Evolutionary conservation across 2,888 invertebrate genomes (phyloP).

Genomic region (Drosophila tanythrix): DNA sequence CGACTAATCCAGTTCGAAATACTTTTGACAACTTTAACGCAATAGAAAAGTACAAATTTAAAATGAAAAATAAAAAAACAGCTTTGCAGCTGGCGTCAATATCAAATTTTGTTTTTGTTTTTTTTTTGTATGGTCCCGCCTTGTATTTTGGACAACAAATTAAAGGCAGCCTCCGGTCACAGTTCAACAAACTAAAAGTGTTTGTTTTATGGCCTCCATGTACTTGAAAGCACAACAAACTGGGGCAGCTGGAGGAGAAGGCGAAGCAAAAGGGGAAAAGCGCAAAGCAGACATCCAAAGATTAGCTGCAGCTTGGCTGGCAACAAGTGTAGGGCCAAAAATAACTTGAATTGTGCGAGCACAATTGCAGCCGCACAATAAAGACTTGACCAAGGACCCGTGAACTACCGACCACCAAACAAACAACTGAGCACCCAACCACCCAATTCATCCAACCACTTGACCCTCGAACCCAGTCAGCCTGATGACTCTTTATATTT

Average conservation of each 20-base stretch:
- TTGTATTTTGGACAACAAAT: conserved; percentile 61
- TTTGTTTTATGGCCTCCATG: conserved; percentile 72
- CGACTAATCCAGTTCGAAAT: neutral
- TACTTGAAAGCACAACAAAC: conserved; percentile 26
- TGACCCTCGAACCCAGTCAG: conserved; percentile 7
- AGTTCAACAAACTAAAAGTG: conserved; percentile 78
- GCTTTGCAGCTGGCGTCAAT: conserved; percentile 41
- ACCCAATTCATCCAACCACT: conserved; percentile 4
- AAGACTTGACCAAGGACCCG: conserved; percentile 72
- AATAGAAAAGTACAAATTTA: neutral
- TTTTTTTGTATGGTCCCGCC: conserved; percentile 2
- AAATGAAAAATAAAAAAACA: neutral
- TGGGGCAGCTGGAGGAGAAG: conserved; percentile 11
- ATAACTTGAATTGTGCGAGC: conserved; percentile 57
- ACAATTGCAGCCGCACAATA: conserved; percentile 73
- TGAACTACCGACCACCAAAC: conserved; percentile 42
- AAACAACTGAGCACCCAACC: conserved; percentile 5
- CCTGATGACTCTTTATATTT: conserved; percentile 43
- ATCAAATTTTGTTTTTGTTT: conserved; percentile 22
- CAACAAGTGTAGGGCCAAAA: conserved; percentile 62
- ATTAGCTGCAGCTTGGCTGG: conserved; percentile 70
- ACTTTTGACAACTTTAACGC: neutral
- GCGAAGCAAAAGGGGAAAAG: conserved; percentile 55
- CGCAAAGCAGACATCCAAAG: conserved; percentile 68
- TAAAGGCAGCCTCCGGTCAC: conserved; percentile 64